Base-by-base conservation (phyloP, 92 coral and sea anemone genomes). In the Galaxea fascicularis region DNA sequence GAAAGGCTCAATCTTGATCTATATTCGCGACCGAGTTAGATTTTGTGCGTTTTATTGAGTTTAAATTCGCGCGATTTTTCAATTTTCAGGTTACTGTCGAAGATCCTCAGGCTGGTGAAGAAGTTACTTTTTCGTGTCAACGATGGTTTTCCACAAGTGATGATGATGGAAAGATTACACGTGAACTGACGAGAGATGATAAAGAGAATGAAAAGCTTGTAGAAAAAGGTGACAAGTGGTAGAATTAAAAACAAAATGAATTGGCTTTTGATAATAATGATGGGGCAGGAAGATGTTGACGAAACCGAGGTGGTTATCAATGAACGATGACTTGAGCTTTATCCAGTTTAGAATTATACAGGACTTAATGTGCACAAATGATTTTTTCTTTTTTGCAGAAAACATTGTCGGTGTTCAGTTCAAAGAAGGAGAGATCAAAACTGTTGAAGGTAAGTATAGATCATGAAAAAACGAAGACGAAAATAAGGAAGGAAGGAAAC, bases 121-220 rank as follows among this genome's bases (percentile, higher is more conserved):
- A 79, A 75, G 93, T 87, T 49, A 86, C 77, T 56, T 95, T 95
- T 78, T 87, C 92, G 14, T 92, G 98, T 53, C 80, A 92, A 65
- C 93, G 95, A 59, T 95, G 98, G 98, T 83, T 95, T 56, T 93
- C 95, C 27, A 80, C 83, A n/a, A 90, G 91, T 54, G 92, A 95
- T 18, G 89, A 86, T 56, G 95, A 86, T 75, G 98, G 95, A 18
- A 82, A 67, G 18, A 89, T 89, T 18, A 60, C 92, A 67, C 92
- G 92, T 45, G 92, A 89, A 18, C 75, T 89, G 12, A 41, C 74
- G 22, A 77, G 78, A 76, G 68, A 41, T 15, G 57, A 72, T 22
- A 75, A 76, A 20, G 72, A 78, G 22, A 39, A 56, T 3, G 62
- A 16, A 16, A 56, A 3, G 62, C 13, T 16, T 56, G 25, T 56